Evolutionary conservation across 2,113 vertebrate genomes (phyloP), one percentile per base, ranked within the genome.

Genomic region (Atrichornis clamosus): DNA sequence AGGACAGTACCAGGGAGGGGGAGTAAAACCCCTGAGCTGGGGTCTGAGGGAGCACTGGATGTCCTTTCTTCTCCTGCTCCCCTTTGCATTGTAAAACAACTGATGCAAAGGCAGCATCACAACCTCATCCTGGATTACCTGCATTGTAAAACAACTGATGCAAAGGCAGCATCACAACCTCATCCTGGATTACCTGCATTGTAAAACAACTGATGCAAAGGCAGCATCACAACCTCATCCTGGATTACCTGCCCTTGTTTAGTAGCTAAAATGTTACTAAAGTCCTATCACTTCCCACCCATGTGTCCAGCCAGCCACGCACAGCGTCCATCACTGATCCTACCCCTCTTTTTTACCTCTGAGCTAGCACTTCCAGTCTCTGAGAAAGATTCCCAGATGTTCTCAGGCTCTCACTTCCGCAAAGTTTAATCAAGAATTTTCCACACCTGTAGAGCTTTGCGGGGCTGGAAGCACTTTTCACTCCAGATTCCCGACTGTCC

Each of bases 121-220:
- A 15, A 1, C 14, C 13, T 27, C 39, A 7, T 2, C 73, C n/a
- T n/a, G n/a, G n/a, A n/a, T n/a, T n/a, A n/a, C n/a, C n/a, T 18
- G 53, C 30, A 3, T 2, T 19, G 6, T 13, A 46, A 74, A 62
- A 6, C 26, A 73, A 3, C 11, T 1, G 0, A 14, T 7, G 19
- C 11, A 70, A 49, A 77, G 21, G 6, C 20, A 28, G 0, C 22
- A 15, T 4, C 17, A 42, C 28, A 15, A 1, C 14, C 13, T 27
- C 39, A 7, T 2, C 73, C n/a, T n/a, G n/a, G n/a, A n/a, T n/a
- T n/a, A n/a, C n/a, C n/a, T 18, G 53, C 30, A 3, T 2, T 19
- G 6, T 13, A 46, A 74, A 62, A 6, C 26, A 73, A 3, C 11
- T 1, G 0, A 14, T 7, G 19, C 11, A 70, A 49, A 77, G 21